Base-by-base conservation (phyloP, 2,888 invertebrate genomes). In the Rhagophthalmus giganteus region DNA sequence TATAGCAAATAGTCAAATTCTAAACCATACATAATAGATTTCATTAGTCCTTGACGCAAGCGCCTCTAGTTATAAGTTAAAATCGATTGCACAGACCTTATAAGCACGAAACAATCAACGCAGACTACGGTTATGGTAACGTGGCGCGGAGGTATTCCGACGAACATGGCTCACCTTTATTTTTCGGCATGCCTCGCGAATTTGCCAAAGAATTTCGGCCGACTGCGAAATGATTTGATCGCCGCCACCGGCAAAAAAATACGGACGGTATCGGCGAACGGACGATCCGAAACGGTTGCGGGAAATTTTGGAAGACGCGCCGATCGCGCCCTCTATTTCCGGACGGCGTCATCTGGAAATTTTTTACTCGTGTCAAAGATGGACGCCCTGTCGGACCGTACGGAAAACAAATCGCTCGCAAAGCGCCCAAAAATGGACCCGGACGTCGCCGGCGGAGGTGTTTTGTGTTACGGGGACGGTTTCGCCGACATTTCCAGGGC, bases 151-250 rank as follows among this genome's bases (percentile, higher is more conserved):
- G n/a, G n/a, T n/a, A n/a, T n/a, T n/a, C n/a, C n/a, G n/a, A 11
- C 12, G 9, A 27, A 27, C 2, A 30, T 15, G 31, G 67, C 71
- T 70, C 67, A 81, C 81, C 81, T 70, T 81, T 81, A 78, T 81
- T 81, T 69, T 81, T 81, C 72, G 81, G 81, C 81, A 81, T 81
- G 57, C 59, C 74, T 62, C 57, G 5, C 33, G 2, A 26, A 26
- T 5, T 10, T 20, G 13, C n/a, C 25, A 11, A 32, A 32, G 33
- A 50, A 37, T 39, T 25, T 37, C 31, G 2, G 33, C 15, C 34
- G 16, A 37, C 10, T 20, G 35, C 24, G n/a, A n/a, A n/a, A n/a
- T n/a, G n/a, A n/a, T n/a, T n/a, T n/a, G 11, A 20, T 14, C 41
- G 41, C 24, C 31, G 20, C 35, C 20, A 15, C 14, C 33, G 42